These are phyloP conservation scores for Cantharis lateralis DNA, from an alignment of 2,888 invertebrate species.

Conservation along the genomic window DNA sequence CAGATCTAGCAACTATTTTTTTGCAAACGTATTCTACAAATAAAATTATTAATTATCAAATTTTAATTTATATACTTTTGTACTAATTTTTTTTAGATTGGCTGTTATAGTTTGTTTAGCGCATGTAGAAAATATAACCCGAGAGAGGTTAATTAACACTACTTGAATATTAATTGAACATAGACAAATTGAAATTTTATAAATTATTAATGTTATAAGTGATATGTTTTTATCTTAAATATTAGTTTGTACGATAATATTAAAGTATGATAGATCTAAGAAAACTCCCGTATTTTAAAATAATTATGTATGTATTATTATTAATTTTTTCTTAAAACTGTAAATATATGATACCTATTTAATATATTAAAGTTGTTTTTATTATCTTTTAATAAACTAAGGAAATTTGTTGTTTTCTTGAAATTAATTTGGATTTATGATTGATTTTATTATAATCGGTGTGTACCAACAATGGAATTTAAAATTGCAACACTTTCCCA, in stretches of 20 bases:
- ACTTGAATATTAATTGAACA: background rate
- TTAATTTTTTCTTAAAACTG: constrained; percentile 20
- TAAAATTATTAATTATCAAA: background rate
- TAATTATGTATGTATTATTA: constrained; percentile 18
- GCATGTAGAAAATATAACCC: background rate
- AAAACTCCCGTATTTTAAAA: constrained; percentile 10
- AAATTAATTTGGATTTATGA: background rate
- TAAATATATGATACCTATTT: constrained; percentile 23
- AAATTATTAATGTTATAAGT: background rate
- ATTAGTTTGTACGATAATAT: background rate
- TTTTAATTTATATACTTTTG: background rate
- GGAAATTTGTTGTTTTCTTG: background rate
- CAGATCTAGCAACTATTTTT: background rate
- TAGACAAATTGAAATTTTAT: background rate
- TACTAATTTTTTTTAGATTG: background rate
- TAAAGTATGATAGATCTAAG: background rate
- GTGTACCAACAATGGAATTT: background rate
- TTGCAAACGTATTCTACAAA: background rate
- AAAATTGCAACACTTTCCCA: background rate
- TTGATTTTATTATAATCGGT: background rate
- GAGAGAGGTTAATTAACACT: background rate
- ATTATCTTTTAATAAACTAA: background rate
- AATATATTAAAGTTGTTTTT: background rate
- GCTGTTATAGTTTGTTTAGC: background rate
- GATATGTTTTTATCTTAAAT: background rate